Evolutionary conservation across 2,113 vertebrate genomes (phyloP).

Genomic region (Sinocyclocheilus rhinocerous): DNA sequence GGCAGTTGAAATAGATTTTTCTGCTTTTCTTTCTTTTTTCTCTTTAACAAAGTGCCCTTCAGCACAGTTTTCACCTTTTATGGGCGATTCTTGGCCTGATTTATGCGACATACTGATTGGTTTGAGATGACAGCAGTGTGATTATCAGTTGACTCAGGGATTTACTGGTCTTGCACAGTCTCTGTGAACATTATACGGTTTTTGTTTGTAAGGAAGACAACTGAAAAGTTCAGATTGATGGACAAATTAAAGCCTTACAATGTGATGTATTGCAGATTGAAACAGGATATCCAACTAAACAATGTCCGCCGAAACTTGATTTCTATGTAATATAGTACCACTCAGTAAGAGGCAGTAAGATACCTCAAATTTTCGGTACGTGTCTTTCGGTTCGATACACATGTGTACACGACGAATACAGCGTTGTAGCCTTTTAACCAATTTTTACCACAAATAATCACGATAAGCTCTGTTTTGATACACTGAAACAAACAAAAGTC

Average conservation of each 20-base stretch:
- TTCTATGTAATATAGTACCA: too few relatives aligned
- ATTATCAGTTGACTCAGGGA: background rate
- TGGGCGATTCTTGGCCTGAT: too few relatives aligned
- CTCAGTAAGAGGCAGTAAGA: too few relatives aligned
- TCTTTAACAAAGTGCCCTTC: background rate
- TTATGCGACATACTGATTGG: background rate
- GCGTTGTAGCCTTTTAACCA: too few relatives aligned
- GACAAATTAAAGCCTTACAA: background rate
- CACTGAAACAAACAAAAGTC: too few relatives aligned
- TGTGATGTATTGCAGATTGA: background rate
- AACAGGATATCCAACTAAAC: background rate
- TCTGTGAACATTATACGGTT: background rate
- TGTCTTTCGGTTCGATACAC: too few relatives aligned
- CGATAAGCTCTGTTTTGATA: too few relatives aligned
- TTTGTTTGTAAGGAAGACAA: background rate
- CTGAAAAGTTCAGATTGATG: background rate
- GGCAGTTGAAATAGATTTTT: background rate
- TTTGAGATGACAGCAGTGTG: background rate
- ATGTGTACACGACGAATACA: too few relatives aligned
- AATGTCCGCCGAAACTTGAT: too few relatives aligned
- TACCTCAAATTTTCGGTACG: too few relatives aligned
- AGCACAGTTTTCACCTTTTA: background rate
- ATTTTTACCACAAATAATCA: too few relatives aligned
- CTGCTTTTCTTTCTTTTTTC: background rate
- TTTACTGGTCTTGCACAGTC: background rate